Base-by-base conservation (phyloP, 2,797 vertebrate genomes). In the Clarias laeviceps region DNA sequence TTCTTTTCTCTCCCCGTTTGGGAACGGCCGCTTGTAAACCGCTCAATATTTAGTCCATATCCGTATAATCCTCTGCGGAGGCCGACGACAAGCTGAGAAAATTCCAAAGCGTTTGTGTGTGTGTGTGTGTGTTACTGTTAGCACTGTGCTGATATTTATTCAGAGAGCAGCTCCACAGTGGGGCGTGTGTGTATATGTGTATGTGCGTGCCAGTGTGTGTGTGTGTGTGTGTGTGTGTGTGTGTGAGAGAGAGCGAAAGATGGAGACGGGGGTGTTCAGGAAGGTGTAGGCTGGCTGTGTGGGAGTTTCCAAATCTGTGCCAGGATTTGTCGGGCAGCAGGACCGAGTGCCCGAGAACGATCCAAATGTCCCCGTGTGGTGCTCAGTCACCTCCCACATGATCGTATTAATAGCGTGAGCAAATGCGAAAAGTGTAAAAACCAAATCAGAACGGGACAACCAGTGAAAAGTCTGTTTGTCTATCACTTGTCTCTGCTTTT, bases 371-470 rank as follows among this genome's bases (percentile, higher is more conserved):
- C 80, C 27, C 11, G 4, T 40, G 76, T 57, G 61, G 59, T 82
- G 84, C 68, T 82, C 86, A 81, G 87, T 84, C 86, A 89, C 86
- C 82, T 82, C 86, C 88, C 70, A 87, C 84, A 24, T 81, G 76
- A 78, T 78, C 66, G 40, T 82, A 87, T 84, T 85, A 89, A 85
- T 84, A 85, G 72, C 32, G 61, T 56, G 57, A 65, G 79, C 45
- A 20, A 61, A 56, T n/a, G 68, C 22, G n/a, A 27, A 50, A 32
- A 54, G 24, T 27, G 17, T 20, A 62, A 50, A 65, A 65, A 66
- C 34, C 3, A 29, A 80, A 80, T 50, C 37, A 18, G 17, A 65
- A 50, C 8, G n/a, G 59, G 17, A 65, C n/a, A 1, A 27, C 3
- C 5, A 64, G 14, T 45, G 24, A 15, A 80, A 64, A 40, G 15